These are phyloP conservation scores for Magallana gigas DNA, from an alignment of 1,140 invertebrate genomes.

Conservation along the genomic window DNA sequence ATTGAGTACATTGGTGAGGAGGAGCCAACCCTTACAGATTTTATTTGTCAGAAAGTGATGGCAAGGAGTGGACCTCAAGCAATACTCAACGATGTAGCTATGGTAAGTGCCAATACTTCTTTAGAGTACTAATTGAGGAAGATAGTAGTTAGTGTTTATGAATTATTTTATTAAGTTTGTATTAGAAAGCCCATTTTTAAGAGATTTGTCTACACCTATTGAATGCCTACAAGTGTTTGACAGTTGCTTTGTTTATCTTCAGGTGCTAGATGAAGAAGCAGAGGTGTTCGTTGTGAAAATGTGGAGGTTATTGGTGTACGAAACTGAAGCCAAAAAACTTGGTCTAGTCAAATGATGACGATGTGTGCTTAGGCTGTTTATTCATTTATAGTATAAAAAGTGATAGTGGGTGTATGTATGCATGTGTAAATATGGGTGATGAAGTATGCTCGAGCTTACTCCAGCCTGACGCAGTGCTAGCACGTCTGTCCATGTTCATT, in stretches of 20 bases:
- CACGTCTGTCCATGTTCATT: not conserved
- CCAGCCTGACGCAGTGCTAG: not conserved
- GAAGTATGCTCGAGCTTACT: not conserved
- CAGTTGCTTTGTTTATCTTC: slow-evolving; percentile 71
- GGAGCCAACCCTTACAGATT: slow-evolving; percentile 98
- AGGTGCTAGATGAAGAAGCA: slow-evolving; percentile 99
- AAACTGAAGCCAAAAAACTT: slow-evolving; percentile 97
- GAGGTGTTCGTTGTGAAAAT: slow-evolving; percentile 99
- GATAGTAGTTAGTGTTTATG: too few relatives aligned
- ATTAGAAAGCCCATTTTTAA: too few relatives aligned
- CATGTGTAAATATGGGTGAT: not conserved
- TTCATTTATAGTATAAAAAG: not conserved
- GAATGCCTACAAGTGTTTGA: not conserved
- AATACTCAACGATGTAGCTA: slow-evolving; percentile 98
- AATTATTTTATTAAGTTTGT: too few relatives aligned
- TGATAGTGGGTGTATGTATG: not conserved
- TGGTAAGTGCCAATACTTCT: slow-evolving; percentile 84
- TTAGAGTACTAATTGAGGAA: not conserved
- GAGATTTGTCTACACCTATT: too few relatives aligned
- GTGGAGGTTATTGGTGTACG: slow-evolving; percentile 99
- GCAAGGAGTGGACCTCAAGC: slow-evolving; percentile 94
- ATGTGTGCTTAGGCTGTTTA: not conserved
- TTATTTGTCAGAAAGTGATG: slow-evolving; percentile 98
- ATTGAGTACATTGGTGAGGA: slow-evolving; percentile 99
- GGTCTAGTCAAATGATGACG: slow-evolving; percentile 77